These are phyloP conservation scores for Chelonia mydas DNA, from an alignment of 2,797 vertebrate genomes.

Conservation along the genomic window DNA sequence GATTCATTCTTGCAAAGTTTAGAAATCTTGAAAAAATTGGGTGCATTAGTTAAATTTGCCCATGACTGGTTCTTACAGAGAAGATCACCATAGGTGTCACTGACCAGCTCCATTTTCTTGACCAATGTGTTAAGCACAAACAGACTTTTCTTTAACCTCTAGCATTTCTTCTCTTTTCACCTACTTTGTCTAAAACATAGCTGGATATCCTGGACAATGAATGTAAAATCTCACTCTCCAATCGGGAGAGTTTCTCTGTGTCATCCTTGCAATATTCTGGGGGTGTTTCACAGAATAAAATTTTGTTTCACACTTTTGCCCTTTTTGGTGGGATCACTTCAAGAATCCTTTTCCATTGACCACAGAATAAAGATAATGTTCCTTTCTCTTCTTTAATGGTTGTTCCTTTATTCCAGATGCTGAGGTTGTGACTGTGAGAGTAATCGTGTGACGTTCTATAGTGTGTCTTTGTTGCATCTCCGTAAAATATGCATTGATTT, in stretches of 20 bases:
- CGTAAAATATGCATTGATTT: background rate
- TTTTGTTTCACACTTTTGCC: background rate
- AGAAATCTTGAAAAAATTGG: background rate
- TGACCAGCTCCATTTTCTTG: constrained; percentile 2
- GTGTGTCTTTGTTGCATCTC: background rate
- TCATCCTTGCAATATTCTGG: background rate
- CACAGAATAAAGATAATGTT: background rate
- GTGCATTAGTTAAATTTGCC: background rate
- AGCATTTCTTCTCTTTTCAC: constrained; percentile 4
- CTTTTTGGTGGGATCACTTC: background rate
- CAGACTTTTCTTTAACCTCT: background rate
- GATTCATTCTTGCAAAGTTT: background rate
- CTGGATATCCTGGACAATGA: background rate
- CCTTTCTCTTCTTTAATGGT: background rate
- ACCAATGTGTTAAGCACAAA: background rate
- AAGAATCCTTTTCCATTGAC: background rate
- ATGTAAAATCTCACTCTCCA: background rate
- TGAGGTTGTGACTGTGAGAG: background rate
- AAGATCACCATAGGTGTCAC: background rate
- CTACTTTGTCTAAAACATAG: background rate
- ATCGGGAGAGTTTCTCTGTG: background rate
- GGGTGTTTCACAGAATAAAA: background rate
- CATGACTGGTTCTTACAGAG: background rate
- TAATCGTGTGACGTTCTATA: background rate
- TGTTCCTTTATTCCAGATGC: background rate